phyloP scores from a whole-genome alignment of 2,113 vertebrate genomes.

The Ceuthmochares aereus region DNA sequence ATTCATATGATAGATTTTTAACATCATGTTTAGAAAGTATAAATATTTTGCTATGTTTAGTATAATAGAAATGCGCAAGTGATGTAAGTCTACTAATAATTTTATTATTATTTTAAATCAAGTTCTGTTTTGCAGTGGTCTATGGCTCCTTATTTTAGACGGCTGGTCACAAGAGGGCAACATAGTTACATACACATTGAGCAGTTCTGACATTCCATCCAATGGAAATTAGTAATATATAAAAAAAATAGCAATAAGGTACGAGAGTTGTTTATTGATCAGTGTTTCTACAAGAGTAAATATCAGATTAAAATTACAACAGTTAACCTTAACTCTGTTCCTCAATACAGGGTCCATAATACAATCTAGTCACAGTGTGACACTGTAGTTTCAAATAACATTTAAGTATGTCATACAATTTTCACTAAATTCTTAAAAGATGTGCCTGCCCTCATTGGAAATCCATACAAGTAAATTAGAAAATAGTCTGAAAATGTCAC shows the following conservation, averaged over 20 bases:
- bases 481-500: neutral
- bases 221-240: neutral
- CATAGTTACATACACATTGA: conserved; percentile 31
- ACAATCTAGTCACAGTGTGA: neutral
- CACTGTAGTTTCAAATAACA: neutral
- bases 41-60: neutral
- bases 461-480: neutral
- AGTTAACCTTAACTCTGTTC: neutral
- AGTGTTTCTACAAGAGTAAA: neutral
- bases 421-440: neutral
- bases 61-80: neutral
- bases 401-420: neutral
- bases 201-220: neutral
- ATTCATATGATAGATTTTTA: neutral
- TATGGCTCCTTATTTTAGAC: neutral
- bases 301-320: neutral
- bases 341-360: neutral
- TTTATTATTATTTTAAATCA: neutral
- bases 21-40: neutral
- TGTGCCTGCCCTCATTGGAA: neutral
- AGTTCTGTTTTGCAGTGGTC: neutral
- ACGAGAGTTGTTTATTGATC: neutral
- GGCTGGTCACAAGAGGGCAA: conserved; percentile 65
- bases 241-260: neutral
- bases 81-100: neutral